Percentiles rank a stretch among this genome's conserved stretches.
Evolutionary conservation across 2,113 vertebrate species (phyloP).

Genomic region (Amphiprion ocellaris): DNA sequence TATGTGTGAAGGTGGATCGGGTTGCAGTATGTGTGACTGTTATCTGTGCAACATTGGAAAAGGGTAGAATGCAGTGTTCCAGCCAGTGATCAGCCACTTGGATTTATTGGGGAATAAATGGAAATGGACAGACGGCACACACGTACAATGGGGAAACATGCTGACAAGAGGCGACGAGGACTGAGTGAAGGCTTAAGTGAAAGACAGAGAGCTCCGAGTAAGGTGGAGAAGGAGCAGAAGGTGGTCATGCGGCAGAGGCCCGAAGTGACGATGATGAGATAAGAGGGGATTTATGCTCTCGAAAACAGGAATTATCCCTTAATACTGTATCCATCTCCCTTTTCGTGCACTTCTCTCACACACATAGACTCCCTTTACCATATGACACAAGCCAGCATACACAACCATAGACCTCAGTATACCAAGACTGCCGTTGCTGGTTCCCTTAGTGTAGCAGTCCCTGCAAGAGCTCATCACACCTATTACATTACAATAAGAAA

Average conservation of each 20-base stretch:
- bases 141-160: slow-evolving; percentile 23
- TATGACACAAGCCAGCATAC: too few species aligned
- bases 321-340: slow-evolving; percentile 64
- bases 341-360: slow-evolving; percentile 25
- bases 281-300: slow-evolving; percentile 75
- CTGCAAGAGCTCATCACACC: too few species aligned
- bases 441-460: too few species aligned
- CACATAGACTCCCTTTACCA: too few species aligned
- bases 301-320: slow-evolving; percentile 79
- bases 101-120: slow-evolving; percentile 66
- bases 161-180: slow-evolving; percentile 31
- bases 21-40: slow-evolving; percentile 26
- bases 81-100: slow-evolving; percentile 57
- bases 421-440: too few species aligned
- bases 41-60: slow-evolving; percentile 61
- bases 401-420: too few species aligned
- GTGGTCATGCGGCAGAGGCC: slow-evolving; percentile 63
- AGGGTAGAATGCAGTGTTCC: slow-evolving; percentile 62
- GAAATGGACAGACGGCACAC: slow-evolving; percentile 55
- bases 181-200: slow-evolving; percentile 1
- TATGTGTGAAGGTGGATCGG: neutral
- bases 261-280: slow-evolving; percentile 56
- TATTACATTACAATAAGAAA: too few species aligned
- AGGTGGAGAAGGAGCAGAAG: slow-evolving; percentile 5
- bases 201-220: slow-evolving; percentile 2